These are phyloP conservation scores for Ochotona princeps DNA, from an alignment of 2,113 vertebrate genomes.

Conservation along the genomic window DNA sequence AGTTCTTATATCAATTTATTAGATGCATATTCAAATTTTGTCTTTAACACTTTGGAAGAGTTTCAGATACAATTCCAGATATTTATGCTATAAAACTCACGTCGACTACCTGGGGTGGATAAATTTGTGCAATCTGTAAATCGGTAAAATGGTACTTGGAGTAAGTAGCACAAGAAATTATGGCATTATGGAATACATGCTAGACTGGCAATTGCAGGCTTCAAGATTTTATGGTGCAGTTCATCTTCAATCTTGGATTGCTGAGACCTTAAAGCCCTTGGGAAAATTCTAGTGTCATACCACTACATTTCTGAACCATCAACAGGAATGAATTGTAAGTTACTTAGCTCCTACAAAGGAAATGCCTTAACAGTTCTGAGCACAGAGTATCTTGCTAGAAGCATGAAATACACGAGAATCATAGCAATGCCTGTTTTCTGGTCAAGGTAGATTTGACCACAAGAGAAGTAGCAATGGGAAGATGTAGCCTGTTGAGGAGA, in stretches of 20 bases:
- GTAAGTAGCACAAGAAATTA: background rate
- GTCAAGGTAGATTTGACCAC: background rate
- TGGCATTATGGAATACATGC: too few species aligned
- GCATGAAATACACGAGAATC: background rate
- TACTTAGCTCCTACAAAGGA: background rate
- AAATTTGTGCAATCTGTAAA: background rate
- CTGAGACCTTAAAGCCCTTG: fast-evolving
- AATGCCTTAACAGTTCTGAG: background rate
- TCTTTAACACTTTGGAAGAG: slow-evolving; percentile 1
- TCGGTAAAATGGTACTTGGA: background rate
- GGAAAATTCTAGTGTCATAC: background rate
- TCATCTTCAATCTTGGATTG: background rate
- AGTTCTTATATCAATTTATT: background rate
- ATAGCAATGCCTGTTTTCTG: background rate
- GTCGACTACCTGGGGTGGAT: background rate
- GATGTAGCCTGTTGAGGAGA: background rate
- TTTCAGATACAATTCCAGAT: background rate
- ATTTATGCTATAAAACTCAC: background rate
- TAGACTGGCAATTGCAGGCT: background rate
- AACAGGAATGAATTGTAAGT: background rate
- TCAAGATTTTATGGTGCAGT: background rate
- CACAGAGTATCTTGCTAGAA: background rate
- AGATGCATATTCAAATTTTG: slow-evolving; percentile 13
- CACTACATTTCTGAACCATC: background rate
- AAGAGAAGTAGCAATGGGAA: background rate